Conservation (phyloP, 2,888 invertebrate genomes). For the Tachina grossa region DNA sequence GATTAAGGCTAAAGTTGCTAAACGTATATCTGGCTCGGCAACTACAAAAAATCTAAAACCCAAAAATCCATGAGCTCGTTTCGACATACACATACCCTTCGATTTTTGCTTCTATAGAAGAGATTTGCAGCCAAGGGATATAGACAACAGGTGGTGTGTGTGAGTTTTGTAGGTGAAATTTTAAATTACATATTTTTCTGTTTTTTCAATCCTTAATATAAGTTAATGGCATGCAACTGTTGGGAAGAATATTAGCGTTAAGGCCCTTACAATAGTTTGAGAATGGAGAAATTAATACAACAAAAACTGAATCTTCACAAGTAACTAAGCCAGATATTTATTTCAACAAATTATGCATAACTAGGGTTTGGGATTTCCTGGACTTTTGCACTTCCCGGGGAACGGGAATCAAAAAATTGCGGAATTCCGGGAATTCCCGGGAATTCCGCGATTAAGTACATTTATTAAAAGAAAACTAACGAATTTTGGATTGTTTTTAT, state of each 20-base stretch:
- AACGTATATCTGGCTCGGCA: constrained; percentile 79
- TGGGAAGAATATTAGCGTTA: background rate
- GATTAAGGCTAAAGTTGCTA: constrained; percentile 80
- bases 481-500: too few species aligned
- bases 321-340: too few species aligned
- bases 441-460: too few species aligned
- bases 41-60: constrained; percentile 80
- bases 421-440: too few species aligned
- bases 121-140: constrained; percentile 45
- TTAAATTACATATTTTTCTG: background rate
- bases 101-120: constrained; percentile 76
- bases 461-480: too few species aligned
- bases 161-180: constrained; percentile 44
- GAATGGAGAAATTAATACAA: too few species aligned
- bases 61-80: constrained; percentile 78
- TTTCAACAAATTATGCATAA: too few species aligned
- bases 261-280: too few species aligned
- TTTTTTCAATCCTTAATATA: background rate
- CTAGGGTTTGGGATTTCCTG: too few species aligned
- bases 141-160: constrained; percentile 59
- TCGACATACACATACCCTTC: constrained; percentile 74
- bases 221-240: constrained; percentile 24
- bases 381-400: too few species aligned
- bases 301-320: too few species aligned
- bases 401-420: too few species aligned